Base-by-base conservation (phyloP, 2,888 invertebrate species). In the Thecocarcelia acutangulata region DNA sequence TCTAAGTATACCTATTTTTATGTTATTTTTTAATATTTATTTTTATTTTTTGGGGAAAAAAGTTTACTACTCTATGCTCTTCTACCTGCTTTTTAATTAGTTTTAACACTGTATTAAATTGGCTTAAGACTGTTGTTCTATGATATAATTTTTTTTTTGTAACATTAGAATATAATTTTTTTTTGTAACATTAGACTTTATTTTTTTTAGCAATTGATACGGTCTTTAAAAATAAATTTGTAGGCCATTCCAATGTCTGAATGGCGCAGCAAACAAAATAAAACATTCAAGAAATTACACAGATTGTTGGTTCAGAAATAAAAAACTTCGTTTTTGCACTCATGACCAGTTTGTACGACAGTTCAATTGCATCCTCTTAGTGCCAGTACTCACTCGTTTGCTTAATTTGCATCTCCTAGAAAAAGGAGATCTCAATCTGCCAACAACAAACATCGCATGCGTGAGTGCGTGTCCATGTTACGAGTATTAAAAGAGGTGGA, bases 391-490 rank as follows among this genome's bases (percentile, higher is more conserved):
- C 40, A 33, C 33, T 15, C 40, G 59, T 54, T 24, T n/a, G 11
- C 4, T 33, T 33, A 78, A 78, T 78, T 78, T 78, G 66, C 78
- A 78, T 78, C 78, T 72, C 72, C 72, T 58, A 21, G 33, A 33
- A 42, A 28, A 21, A 64, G 56, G 59, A 24, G 77, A 77, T 70
- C 42, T 48, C 19, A 56, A 68, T 68, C 66, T 48, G 9, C 28
- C 24, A 17, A 3, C 13, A 37, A 21, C 21, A 15, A 63, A 68
- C 48, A 70, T 19, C 63, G 48, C 64, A 78, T 82, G 82, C 82
- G 82, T 82, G 82, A 82, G 82, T 82, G 82, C 78, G 78, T 82
- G 78, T 76, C 61, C 54, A 66, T 73, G 70, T 72, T 63, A n/a
- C n/a, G n/a, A n/a, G n/a, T n/a, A 46, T 68, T 63, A 52, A 17